These are phyloP conservation scores for Ceratina australensis DNA, from an alignment of 1,140 invertebrate genomes.

Conservation along the genomic window DNA sequence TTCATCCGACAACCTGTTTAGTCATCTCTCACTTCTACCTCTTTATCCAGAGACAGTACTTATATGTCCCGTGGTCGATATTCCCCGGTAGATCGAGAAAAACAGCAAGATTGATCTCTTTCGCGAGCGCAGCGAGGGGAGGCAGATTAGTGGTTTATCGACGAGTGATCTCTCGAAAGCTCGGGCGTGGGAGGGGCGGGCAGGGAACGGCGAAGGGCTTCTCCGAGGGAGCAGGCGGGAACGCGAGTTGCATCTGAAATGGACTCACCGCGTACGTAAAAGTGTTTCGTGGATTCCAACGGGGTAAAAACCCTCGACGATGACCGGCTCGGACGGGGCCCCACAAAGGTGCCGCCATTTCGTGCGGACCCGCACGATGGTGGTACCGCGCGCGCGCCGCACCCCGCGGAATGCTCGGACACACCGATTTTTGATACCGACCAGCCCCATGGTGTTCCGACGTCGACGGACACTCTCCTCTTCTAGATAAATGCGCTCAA, in stretches of 20 bases:
- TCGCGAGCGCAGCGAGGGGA: conserved; percentile 44
- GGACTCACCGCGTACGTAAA: conserved; percentile 66
- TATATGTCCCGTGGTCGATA: conserved; percentile 33
- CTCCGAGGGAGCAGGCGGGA: conserved; percentile 59
- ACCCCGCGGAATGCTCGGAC: conserved; percentile 39
- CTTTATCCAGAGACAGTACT: conserved; percentile 34
- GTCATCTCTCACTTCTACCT: background rate
- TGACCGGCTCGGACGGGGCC: conserved; percentile 57
- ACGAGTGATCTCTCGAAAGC: conserved; percentile 57
- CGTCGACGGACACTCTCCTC: background rate
- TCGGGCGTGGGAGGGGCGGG: conserved; percentile 20
- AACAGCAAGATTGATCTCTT: conserved; percentile 63
- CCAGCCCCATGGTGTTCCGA: background rate
- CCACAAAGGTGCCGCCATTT: conserved; percentile 69
- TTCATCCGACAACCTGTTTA: background rate
- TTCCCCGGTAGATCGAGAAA: conserved; percentile 51
- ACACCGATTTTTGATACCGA: conserved; percentile 36
- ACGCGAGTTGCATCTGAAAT: conserved; percentile 74
- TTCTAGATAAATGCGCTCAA: background rate
- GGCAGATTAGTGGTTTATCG: conserved; percentile 72
- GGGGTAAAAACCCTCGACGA: conserved; percentile 71
- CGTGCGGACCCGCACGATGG: conserved; percentile 44
- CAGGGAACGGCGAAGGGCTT: conserved; percentile 44
- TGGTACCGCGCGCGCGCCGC: conserved; percentile 40
- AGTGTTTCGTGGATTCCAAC: conserved; percentile 72